Evolutionary conservation across 1,140 invertebrate genomes (phyloP).

Genomic region (Bombus turneri): DNA sequence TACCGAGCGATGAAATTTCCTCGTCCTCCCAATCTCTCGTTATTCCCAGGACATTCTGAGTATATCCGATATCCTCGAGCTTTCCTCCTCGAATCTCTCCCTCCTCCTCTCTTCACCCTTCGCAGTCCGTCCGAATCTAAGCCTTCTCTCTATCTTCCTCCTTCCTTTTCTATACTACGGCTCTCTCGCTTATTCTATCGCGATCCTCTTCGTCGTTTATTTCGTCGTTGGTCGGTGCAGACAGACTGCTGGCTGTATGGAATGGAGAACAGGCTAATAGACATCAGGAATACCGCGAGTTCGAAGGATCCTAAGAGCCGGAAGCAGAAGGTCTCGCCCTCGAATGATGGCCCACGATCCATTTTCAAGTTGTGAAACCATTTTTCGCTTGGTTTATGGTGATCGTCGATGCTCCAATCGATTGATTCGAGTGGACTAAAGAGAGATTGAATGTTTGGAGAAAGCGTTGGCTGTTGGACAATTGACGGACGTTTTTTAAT

Average conservation of each 20-base stretch:
- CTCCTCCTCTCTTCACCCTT: not conserved
- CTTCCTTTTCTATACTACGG: not conserved
- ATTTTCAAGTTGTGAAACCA: not conserved
- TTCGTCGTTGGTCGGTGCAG: slow-evolving; percentile 18
- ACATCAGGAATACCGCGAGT: slow-evolving; percentile 6
- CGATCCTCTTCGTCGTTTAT: slow-evolving; percentile 27
- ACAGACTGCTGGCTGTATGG: not conserved
- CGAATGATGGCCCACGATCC: not conserved
- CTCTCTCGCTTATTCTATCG: slow-evolving; percentile 28
- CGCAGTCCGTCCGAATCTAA: slow-evolving; percentile 4
- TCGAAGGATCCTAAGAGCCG: not conserved
- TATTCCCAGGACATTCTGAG: slow-evolving; percentile 64
- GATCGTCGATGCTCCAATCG: not conserved
- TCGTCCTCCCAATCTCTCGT: slow-evolving; percentile 65
- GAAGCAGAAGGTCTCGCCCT: too few species aligned
- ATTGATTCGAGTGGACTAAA: not conserved
- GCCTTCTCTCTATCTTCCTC: not conserved
- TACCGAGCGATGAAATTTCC: slow-evolving; percentile 69
- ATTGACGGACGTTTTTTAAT: too few species aligned
- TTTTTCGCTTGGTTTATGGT: not conserved
- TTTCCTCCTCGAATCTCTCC: slow-evolving; percentile 52
- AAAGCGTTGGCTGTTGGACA: not conserved
- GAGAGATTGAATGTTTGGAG: not conserved
- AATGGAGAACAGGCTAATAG: slow-evolving; percentile 30
- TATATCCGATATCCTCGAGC: slow-evolving; percentile 60